phyloP scores from a whole-genome alignment of 2,113 vertebrate species.

The Ochotona curzoniae region DNA sequence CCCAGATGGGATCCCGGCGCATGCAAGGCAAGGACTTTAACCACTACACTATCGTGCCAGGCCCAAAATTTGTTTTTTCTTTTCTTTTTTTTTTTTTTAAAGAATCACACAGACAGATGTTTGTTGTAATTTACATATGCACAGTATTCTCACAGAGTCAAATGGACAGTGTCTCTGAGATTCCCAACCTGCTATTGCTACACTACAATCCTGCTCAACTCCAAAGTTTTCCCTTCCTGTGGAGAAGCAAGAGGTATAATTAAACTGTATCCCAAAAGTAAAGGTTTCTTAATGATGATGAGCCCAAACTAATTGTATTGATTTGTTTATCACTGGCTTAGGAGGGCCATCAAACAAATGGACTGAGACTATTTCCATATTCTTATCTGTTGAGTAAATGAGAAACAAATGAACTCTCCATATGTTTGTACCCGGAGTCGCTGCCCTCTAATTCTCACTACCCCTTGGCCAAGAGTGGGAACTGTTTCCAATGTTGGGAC shows the following conservation, averaged over 20 bases:
- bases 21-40: too few relatives aligned
- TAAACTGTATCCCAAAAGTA: constrained; percentile 86
- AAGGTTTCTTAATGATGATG: constrained; percentile 88
- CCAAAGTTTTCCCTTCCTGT: constrained; percentile 78
- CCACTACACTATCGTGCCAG: too few relatives aligned
- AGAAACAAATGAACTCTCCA: constrained; percentile 88
- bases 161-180: constrained; percentile 58
- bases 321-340: constrained; percentile 90
- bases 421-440: constrained; percentile 83
- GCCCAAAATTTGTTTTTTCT: too few relatives aligned
- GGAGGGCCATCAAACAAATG: constrained; percentile 91
- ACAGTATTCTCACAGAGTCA: constrained; percentile 60
- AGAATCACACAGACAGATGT: neutral
- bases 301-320: constrained; percentile 91
- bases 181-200: constrained; percentile 47
- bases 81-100: too few relatives aligned
- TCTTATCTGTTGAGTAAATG: constrained; percentile 89
- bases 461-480: neutral
- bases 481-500: neutral
- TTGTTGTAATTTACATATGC: constrained; percentile 67
- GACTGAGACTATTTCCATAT: constrained; percentile 91
- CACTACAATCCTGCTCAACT: constrained; percentile 61
- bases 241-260: constrained; percentile 84
- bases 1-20: too few relatives aligned
- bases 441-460: constrained; percentile 77